Conservation (phyloP, 2,113 vertebrate genomes). For the Salvelinus alpinus region DNA sequence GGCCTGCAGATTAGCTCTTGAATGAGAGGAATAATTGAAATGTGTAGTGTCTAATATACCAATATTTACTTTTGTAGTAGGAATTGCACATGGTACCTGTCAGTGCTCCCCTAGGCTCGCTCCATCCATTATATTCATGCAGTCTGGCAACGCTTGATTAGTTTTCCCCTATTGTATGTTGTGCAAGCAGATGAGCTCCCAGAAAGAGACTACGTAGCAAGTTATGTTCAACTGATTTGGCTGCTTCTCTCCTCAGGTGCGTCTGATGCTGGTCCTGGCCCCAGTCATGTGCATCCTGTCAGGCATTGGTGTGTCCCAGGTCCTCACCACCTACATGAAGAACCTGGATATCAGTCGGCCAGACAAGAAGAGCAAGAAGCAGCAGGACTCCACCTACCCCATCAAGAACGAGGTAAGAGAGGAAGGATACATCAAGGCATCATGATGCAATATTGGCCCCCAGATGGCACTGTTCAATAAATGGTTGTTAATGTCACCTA, state of each 20-base stretch:
- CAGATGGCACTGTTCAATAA: too few species aligned
- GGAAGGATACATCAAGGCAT: neutral
- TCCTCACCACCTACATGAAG: constrained; percentile 97
- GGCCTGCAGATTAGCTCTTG: neutral
- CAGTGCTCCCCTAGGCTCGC: neutral
- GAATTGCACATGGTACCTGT: neutral
- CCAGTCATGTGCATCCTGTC: constrained; percentile 99
- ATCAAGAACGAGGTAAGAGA: constrained; percentile 92
- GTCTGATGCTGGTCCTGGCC: constrained; percentile 95
- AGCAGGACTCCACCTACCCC: constrained; percentile 95
- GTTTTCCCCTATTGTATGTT: too few species aligned
- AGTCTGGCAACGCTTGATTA: too few species aligned
- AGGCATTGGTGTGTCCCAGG: constrained; percentile 95
- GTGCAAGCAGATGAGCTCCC: too few species aligned
- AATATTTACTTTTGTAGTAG: too few species aligned
- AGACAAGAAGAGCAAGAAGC: constrained; percentile 95
- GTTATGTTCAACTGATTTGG: too few species aligned
- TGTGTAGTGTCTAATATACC: too few species aligned
- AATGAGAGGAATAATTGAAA: too few species aligned
- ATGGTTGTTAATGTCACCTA: too few species aligned
- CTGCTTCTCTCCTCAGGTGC: constrained; percentile 76
- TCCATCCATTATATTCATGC: too few species aligned
- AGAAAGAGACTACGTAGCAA: too few species aligned
- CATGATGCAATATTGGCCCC: too few species aligned
- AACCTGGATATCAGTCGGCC: constrained; percentile 95